Percentiles rank a stretch among this genome's conserved stretches.
Evolutionary conservation across 2,888 invertebrate genomes (phyloP).

Genomic region (Blastobasis adustella): DNA sequence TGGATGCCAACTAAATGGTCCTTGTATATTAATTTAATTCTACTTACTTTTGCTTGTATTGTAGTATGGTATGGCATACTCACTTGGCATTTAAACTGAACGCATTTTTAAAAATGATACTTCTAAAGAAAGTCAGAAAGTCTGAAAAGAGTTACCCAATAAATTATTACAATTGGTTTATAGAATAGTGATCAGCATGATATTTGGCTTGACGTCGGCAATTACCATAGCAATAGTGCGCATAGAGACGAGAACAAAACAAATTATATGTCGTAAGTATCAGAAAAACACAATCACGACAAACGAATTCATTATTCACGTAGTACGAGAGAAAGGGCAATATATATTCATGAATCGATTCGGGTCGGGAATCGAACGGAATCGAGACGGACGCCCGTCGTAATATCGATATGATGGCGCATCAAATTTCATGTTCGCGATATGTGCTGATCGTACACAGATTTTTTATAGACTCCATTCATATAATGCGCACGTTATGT

Average conservation of each 20-base stretch:
- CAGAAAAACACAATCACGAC: conserved; percentile 16
- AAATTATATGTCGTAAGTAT: conserved; percentile 14
- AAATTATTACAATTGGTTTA: no score
- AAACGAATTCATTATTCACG: conserved; percentile 19
- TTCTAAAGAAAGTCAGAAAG: no score
- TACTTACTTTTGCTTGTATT: no score
- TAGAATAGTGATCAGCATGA: no score
- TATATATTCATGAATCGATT: conserved; percentile 57
- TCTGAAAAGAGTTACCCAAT: no score
- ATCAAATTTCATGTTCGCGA: conserved; percentile 30
- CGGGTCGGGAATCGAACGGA: conserved; percentile 22
- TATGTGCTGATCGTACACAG: conserved; percentile 23
- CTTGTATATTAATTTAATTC: no score
- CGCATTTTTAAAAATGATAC: no score
- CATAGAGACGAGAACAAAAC: conserved; percentile 11
- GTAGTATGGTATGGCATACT: no score
- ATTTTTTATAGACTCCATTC: conserved; percentile 13
- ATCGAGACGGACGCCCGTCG: conserved; percentile 31
- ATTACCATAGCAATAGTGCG: neutral
- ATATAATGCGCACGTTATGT: no score
- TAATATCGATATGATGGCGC: conserved; percentile 50
- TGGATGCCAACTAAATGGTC: no score
- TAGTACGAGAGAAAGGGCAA: conserved; percentile 22
- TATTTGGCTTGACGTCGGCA: no score
- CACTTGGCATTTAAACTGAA: no score